Conservation (phyloP, 2,113 vertebrate genomes). For the Cinclus mexicanus region DNA sequence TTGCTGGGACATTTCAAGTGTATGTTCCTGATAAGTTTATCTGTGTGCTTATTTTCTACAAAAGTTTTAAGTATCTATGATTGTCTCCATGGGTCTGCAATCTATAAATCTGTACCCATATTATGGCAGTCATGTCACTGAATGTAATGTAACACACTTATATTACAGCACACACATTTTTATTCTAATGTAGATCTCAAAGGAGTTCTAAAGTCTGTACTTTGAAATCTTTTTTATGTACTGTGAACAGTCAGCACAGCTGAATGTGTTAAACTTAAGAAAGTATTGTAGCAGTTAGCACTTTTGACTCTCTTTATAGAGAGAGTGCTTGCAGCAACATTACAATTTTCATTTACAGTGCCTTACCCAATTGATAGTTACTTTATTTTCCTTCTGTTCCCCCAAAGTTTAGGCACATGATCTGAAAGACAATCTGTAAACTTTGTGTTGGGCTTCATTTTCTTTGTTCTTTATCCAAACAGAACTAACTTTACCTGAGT, state of each 20-base stretch:
- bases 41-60: not conserved
- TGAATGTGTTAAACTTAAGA: not conserved
- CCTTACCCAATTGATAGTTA: not conserved
- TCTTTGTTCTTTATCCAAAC: conserved; percentile 7
- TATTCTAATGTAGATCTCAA: not conserved
- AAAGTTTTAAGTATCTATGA: not conserved
- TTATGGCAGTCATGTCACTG: not conserved
- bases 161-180: not conserved
- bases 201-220: not conserved
- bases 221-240: not conserved
- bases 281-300: not conserved
- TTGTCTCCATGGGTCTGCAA: not conserved
- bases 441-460: not conserved
- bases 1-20: not conserved
- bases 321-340: not conserved
- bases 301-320: not conserved
- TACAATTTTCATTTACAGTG: not conserved
- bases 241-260: not conserved
- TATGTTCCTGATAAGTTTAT: not conserved
- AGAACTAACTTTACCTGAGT: not conserved
- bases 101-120: not conserved
- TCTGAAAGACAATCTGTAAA: not conserved
- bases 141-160: not conserved
- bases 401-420: not conserved
- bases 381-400: not conserved